Evolutionary conservation across 2,113 vertebrate genomes (phyloP).

Genomic region (Chinchilla lanigera): DNA sequence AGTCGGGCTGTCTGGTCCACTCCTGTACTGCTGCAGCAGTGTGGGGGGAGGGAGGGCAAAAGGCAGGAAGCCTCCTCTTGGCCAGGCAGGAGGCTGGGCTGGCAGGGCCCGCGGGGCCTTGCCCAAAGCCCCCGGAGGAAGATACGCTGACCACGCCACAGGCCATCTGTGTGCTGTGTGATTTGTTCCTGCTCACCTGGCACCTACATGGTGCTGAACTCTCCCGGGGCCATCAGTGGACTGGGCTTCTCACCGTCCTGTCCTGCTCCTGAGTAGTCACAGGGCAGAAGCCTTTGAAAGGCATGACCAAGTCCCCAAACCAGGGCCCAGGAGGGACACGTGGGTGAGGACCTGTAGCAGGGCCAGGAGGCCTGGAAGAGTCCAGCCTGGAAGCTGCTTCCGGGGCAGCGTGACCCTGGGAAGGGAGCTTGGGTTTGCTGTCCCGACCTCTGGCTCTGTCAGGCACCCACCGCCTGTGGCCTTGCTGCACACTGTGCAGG

Average conservation of each 20-base stretch:
- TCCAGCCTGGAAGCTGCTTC: neutral
- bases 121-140: neutral
- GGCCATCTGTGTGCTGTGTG: neutral
- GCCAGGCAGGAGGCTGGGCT: neutral
- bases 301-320: neutral
- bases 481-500: neutral
- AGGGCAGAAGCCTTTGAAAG: neutral
- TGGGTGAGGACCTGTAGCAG: neutral
- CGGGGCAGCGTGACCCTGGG: neutral
- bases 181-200: neutral
- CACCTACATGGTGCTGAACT: neutral
- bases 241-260: neutral
- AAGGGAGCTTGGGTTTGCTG: neutral
- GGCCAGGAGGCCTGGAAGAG: constrained; percentile 2
- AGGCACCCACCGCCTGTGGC: neutral
- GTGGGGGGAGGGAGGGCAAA: neutral
- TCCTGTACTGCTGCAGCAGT: neutral
- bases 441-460: neutral
- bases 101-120: neutral
- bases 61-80: neutral
- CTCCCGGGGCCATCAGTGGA: neutral
- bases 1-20: neutral
- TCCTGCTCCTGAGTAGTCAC: neutral
- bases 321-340: neutral
- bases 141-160: neutral